These are phyloP conservation scores for Synergus umbraculus DNA, from an alignment of 2,888 invertebrate genomes.

Conservation along the genomic window DNA sequence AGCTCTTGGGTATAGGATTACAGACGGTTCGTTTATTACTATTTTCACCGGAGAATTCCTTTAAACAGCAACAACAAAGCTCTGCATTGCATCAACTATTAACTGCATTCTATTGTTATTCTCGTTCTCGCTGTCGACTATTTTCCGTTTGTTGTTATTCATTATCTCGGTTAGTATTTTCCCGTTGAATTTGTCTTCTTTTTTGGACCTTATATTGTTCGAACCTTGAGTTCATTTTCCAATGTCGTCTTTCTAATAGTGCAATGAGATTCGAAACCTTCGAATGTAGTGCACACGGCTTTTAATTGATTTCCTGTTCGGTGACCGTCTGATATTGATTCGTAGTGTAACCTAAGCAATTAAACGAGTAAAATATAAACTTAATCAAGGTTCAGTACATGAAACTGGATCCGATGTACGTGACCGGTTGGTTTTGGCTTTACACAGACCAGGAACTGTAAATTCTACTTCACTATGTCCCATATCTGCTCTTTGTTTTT, in stretches of 20 bases:
- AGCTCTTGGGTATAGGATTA: not conserved
- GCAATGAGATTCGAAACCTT: not conserved
- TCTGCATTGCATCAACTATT: not conserved
- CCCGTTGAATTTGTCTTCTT: not conserved
- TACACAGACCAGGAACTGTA: not conserved
- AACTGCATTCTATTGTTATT: slow-evolving; percentile 16
- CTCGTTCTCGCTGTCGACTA: not conserved
- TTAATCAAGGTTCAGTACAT: not conserved
- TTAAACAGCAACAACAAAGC: slow-evolving; percentile 6
- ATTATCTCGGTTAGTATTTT: not conserved
- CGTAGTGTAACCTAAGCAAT: not conserved
- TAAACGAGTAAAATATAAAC: not conserved
- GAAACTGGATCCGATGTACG: not conserved
- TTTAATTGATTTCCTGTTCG: slow-evolving; percentile 10
- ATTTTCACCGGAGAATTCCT: not conserved
- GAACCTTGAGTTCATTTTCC: not conserved
- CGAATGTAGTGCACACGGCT: not conserved
- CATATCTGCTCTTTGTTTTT: not conserved
- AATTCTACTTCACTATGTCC: not conserved
- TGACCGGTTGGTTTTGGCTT: slow-evolving; percentile 8
- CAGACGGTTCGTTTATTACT: not conserved
- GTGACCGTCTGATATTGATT: not conserved
- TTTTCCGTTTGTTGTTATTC: not conserved
- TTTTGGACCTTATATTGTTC: not conserved
- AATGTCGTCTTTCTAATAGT: not conserved